Evolutionary conservation across 2,888 invertebrate genomes (phyloP).

Genomic region (Rhogogaster chlorosoma): DNA sequence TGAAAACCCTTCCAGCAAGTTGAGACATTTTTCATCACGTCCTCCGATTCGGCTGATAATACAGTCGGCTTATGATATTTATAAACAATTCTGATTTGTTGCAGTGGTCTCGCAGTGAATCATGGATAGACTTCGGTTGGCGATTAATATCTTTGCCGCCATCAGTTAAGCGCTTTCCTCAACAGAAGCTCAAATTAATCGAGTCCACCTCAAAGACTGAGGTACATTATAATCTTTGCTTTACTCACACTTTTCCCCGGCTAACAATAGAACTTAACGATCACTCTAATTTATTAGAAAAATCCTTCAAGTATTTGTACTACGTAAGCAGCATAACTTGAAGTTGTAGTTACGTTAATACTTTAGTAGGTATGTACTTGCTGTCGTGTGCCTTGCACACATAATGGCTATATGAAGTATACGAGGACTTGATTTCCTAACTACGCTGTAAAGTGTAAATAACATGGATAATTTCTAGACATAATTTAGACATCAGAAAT

Average conservation of each 20-base stretch:
- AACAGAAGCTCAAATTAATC: conserved; percentile 58
- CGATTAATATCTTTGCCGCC: conserved; percentile 48
- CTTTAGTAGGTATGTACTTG: not conserved
- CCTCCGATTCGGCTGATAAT: not conserved
- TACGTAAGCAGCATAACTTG: not conserved
- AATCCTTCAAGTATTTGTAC: not conserved
- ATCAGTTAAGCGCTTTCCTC: conserved; percentile 56
- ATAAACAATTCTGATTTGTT: conserved; percentile 50
- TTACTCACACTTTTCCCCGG: not conserved
- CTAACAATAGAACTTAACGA: not conserved
- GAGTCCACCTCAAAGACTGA: conserved; percentile 56
- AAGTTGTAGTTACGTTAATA: not conserved
- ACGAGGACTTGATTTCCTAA: not conserved
- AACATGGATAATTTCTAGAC: not conserved
- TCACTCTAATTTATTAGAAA: not conserved
- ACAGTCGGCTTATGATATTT: not conserved
- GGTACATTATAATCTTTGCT: conserved; percentile 57
- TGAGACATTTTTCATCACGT: not conserved
- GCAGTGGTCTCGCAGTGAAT: conserved; percentile 62
- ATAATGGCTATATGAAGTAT: not conserved
- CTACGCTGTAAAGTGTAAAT: not conserved
- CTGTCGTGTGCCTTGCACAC: no score
- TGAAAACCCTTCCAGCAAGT: not conserved
- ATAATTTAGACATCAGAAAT: not conserved
- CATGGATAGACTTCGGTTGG: conserved; percentile 61